Evolutionary conservation across 2,797 vertebrate species (phyloP).

Genomic region (Eospalax fontanierii): DNA sequence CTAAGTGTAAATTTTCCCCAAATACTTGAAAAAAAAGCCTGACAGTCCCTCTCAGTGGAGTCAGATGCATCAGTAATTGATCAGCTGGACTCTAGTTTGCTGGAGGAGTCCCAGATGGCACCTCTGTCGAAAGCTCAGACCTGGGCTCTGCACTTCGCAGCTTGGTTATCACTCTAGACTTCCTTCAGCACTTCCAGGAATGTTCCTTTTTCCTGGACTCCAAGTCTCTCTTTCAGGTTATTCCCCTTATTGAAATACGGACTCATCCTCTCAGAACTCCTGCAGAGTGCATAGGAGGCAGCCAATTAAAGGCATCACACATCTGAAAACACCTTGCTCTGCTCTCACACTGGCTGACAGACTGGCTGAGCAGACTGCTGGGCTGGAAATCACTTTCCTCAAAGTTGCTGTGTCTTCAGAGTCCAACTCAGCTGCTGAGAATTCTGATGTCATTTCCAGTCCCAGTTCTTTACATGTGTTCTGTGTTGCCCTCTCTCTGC

Average conservation of each 20-base stretch:
- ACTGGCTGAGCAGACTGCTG: not conserved
- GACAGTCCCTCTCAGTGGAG: not conserved
- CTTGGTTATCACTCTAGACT: not conserved
- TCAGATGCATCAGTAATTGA: not conserved
- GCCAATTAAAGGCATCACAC: not conserved
- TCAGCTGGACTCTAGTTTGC: not conserved
- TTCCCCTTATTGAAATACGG: not conserved
- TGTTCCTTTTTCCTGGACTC: not conserved
- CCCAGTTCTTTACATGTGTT: not conserved
- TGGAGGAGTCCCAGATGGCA: not conserved
- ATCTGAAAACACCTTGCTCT: not conserved
- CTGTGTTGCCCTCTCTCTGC: not conserved
- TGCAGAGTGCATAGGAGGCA: not conserved
- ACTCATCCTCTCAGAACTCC: not conserved
- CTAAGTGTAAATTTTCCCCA: conserved; percentile 7
- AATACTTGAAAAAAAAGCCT: not conserved
- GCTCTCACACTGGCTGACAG: not conserved
- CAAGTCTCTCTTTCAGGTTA: not conserved
- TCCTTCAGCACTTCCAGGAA: not conserved
- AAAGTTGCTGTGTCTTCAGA: not conserved
- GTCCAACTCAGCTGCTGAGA: not conserved
- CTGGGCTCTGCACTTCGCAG: not conserved
- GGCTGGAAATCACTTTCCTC: not conserved
- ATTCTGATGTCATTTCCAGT: not conserved
- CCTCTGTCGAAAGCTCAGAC: not conserved